A percentile compares a stretch with the other conserved stretches of the same genome.
Conservation (phyloP, 1,140 invertebrate species). For the Sminthurinus signatus region DNA sequence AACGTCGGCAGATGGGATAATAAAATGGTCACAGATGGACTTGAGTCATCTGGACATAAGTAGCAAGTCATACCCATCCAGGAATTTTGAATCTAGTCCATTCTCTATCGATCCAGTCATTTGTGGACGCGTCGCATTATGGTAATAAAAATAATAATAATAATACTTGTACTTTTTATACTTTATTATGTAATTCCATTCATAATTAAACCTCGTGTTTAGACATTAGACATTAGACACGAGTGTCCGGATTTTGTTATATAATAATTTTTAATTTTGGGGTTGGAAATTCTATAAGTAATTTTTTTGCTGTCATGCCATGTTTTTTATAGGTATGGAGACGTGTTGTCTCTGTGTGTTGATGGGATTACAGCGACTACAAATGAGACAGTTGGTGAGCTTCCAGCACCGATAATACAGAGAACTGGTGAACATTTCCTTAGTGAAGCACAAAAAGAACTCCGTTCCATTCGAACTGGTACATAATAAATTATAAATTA, state of each 20-base stretch:
- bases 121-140: conserved; percentile 34
- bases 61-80: conserved; percentile 1
- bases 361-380: conserved; percentile 38
- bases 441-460: conserved; percentile 21
- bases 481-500: too few relatives aligned
- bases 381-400: conserved; percentile 29
- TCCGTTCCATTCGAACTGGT: conserved; percentile 36
- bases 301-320: background rate
- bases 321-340: conserved; percentile 28
- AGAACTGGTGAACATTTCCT: conserved; percentile 29
- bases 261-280: conserved; percentile 1
- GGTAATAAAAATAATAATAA: too few relatives aligned
- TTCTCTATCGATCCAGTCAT: conserved; percentile 38
- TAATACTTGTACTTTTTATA: background rate
- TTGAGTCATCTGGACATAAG: conserved; percentile 30
- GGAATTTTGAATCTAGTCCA: conserved; percentile 34
- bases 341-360: conserved; percentile 24
- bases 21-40: conserved; percentile 40
- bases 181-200: background rate
- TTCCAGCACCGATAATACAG: conserved; percentile 20
- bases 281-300: too few relatives aligned
- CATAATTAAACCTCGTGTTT: too few relatives aligned
- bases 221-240: too few relatives aligned
- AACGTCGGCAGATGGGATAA: background rate
- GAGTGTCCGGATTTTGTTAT: too few relatives aligned